Evolutionary conservation across 1,140 invertebrate genomes (phyloP).

Genomic region (Notospermus geniculatus): DNA sequence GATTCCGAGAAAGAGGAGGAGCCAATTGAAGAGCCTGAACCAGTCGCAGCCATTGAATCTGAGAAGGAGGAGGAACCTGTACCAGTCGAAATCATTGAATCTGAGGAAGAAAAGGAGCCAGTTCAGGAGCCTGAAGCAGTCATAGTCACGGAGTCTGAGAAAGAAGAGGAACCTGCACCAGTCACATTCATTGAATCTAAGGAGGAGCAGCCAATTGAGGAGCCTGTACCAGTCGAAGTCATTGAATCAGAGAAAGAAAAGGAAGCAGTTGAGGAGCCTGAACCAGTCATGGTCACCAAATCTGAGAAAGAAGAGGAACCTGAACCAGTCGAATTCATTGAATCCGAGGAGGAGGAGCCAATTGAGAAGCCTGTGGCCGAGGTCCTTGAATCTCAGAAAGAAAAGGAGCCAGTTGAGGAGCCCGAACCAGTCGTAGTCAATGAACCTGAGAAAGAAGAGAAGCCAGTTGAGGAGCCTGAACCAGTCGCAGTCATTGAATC

Average conservation of each 20-base stretch:
- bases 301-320: background rate
- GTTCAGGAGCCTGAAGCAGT: conserved; percentile 20
- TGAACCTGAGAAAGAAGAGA: no score
- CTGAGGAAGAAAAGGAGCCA: no score
- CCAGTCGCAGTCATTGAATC: conserved; percentile 3
- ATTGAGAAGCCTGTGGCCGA: background rate
- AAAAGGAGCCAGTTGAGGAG: background rate
- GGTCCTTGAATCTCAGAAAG: background rate
- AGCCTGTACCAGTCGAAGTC: background rate
- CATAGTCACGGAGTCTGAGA: no score
- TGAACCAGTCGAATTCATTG: background rate
- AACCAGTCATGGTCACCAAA: no score
- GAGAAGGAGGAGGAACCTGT: background rate
- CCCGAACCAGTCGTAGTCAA: no score
- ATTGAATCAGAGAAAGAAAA: no score
- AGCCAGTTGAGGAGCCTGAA: background rate
- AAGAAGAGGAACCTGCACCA: background rate
- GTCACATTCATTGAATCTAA: no score
- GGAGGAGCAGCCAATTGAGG: background rate
- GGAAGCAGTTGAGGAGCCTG: conserved; percentile 23
- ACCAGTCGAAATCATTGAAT: conserved; percentile 5
- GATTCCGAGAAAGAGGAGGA: background rate
- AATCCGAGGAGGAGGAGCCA: background rate
- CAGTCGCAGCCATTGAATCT: no score
- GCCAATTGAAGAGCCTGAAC: no score